These are phyloP conservation scores for Xylophagus ater DNA, from an alignment of 2,888 invertebrate species.

Conservation along the genomic window DNA sequence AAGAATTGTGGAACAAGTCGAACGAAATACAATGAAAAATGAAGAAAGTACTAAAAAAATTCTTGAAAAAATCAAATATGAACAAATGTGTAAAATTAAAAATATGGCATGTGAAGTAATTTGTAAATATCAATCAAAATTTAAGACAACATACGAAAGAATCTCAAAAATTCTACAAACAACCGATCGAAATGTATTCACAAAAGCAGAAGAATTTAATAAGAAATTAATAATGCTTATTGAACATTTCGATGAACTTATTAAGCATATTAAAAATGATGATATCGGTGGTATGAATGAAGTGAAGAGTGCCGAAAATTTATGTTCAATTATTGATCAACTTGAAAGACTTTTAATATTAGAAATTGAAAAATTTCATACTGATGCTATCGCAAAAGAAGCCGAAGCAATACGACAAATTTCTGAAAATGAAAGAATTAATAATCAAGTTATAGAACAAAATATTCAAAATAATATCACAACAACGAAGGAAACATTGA, in stretches of 20 bases:
- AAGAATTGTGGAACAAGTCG: conserved; percentile 1
- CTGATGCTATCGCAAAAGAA: no score
- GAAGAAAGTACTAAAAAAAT: neutral
- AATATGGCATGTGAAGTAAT: neutral
- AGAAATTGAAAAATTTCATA: no score
- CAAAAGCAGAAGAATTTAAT: neutral
- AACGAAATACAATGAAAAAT: neutral
- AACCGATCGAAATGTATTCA: conserved; percentile 21
- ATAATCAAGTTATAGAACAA: conserved; percentile 1
- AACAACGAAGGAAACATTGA: conserved; percentile 4
- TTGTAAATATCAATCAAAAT: conserved; percentile 26
- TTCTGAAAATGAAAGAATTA: no score
- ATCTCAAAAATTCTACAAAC: conserved; percentile 38
- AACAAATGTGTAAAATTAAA: conserved; percentile 1
- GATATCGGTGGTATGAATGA: conserved; percentile 42
- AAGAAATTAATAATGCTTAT: neutral
- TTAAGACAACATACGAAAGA: conserved; percentile 36
- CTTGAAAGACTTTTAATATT: no score
- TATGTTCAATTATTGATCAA: conserved; percentile 25
- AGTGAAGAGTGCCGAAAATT: conserved; percentile 44
- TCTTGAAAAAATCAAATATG: conserved; percentile 2
- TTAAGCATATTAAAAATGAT: conserved; percentile 33
- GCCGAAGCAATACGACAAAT: no score
- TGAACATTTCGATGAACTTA: neutral
- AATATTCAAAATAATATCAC: conserved; percentile 6